A percentile compares a stretch with the other conserved stretches of the same genome.
Evolutionary conservation across 2,888 invertebrate species (phyloP).

Genomic region (Glyphotaelius pellucidus): DNA sequence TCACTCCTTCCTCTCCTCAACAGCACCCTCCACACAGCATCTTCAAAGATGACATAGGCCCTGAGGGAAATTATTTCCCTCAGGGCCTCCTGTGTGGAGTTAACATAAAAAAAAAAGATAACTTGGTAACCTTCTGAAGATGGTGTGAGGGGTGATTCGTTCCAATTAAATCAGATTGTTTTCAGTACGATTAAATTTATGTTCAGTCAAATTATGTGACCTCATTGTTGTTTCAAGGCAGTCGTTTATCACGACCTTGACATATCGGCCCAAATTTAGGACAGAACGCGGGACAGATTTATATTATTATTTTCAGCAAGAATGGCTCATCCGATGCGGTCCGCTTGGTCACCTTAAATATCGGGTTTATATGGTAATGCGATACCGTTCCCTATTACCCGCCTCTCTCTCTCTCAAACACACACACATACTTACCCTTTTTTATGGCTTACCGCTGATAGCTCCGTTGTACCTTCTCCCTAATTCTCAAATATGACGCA

Average conservation of each 20-base stretch:
- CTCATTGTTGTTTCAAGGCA: constrained; percentile 2
- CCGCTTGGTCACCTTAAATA: neutral
- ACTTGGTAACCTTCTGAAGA: neutral
- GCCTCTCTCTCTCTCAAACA: neutral
- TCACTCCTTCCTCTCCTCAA: too few relatives aligned
- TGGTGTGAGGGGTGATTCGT: neutral
- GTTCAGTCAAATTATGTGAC: neutral
- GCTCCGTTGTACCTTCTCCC: neutral
- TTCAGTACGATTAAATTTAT: neutral
- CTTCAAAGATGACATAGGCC: too few relatives aligned
- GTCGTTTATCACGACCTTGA: neutral
- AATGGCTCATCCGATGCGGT: neutral
- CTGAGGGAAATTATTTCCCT: too few relatives aligned
- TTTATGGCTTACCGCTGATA: neutral
- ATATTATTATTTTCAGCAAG: neutral
- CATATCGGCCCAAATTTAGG: neutral
- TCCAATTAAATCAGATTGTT: neutral
- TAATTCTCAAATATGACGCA: neutral
- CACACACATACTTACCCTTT: neutral
- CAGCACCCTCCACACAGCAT: too few relatives aligned
- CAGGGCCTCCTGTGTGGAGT: too few relatives aligned
- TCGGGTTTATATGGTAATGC: constrained; percentile 25
- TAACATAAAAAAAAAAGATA: too few relatives aligned
- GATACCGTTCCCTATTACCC: constrained; percentile 11
- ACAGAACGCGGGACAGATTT: neutral